Evolutionary conservation across 2,797 vertebrate species (phyloP), one percentile per base, ranked within the genome.

Genomic region (Platyrinchus mystaceus): DNA sequence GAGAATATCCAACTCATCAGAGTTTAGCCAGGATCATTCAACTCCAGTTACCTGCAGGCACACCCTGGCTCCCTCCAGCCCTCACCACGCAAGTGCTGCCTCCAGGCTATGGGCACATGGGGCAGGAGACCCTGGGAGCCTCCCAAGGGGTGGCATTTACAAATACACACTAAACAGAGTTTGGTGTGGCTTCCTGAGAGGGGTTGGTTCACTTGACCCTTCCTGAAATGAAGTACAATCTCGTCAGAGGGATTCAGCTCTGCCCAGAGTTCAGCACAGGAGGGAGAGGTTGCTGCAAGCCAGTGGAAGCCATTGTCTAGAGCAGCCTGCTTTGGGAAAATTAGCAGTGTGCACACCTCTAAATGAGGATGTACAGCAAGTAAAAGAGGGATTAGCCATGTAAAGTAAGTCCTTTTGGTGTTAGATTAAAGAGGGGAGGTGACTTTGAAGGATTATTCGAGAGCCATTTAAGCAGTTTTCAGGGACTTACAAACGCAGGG

Each of bases 381-480:
- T 44, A 89, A 89, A 52, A 93, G 86, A 63, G 78, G 86, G 94
- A 95, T 93, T 94, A 95, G 74, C 90, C 77, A 0, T 89, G 94
- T 93, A 95, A 84, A 95, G 15, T 53, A 30, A 95, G 81, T 53
- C 94, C 88, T 96, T 94, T 94, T 46, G 47, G 88, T 93, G 64
- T 90, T 60, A 89, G 68, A 95, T 93, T 89, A 95, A 95, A 95
- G 86, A 91, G 67, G 86, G 93, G 90, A 96, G 80, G 93, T 84
- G 93, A 97, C 92, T 96, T 93, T 66, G 90, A 93, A 82, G 94
- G 94, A 95, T 96, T 96, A 96, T 87, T 89, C 75, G 75, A 82
- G 93, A 89, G 71, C 86, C 75, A 43, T 90, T 93, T 67, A 95
- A 84, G 94, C 92, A 96, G 90, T 95, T 94, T 73, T 28, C 92